Evolutionary conservation across 2,888 invertebrate genomes (phyloP).

Genomic region (Tetragonula carbonaria): DNA sequence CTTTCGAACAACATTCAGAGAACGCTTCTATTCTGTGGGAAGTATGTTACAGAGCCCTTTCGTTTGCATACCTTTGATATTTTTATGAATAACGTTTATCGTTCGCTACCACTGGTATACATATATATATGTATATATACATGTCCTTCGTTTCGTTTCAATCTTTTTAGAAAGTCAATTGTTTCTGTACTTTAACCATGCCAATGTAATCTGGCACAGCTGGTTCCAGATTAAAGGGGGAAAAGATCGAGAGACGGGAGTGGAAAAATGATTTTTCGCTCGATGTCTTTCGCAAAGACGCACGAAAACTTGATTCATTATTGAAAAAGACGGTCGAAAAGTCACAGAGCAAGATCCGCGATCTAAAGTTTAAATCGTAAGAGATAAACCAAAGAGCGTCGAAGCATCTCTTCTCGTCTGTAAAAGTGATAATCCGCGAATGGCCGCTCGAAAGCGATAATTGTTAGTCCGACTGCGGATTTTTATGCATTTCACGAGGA

Average conservation of each 20-base stretch:
- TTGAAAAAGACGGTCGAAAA: no score
- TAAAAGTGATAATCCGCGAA: no score
- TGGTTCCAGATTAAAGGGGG: background rate
- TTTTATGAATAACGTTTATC: background rate
- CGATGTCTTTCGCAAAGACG: background rate
- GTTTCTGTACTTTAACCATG: background rate
- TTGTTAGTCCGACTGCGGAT: no score
- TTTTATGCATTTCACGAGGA: no score
- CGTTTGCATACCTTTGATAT: background rate
- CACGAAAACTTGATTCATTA: no score
- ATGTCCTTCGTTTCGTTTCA: background rate
- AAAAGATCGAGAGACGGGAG: background rate
- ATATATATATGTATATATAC: no score
- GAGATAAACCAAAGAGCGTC: no score
- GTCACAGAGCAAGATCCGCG: no score
- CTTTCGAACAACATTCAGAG: background rate
- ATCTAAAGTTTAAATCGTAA: no score
- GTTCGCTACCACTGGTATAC: background rate
- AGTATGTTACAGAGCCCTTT: background rate
- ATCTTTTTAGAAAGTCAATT: background rate
- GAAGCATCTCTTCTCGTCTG: no score
- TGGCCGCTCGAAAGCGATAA: no score
- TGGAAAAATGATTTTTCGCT: background rate
- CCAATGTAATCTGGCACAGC: background rate
- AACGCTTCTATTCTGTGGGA: background rate